phyloP scores from a whole-genome alignment of 2,888 invertebrate species.

The Ophraella communa region DNA sequence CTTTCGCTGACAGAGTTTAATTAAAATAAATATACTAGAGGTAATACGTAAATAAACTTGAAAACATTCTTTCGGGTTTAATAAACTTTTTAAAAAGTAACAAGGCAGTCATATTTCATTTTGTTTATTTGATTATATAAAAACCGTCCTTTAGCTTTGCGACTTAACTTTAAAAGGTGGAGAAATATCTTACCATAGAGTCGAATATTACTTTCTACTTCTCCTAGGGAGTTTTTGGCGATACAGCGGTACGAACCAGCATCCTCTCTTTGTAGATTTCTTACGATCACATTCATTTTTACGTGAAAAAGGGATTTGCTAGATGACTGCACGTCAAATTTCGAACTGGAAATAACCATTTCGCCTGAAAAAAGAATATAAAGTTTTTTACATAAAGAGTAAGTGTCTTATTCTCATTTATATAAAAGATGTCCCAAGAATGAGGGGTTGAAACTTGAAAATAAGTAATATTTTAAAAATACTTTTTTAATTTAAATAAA shows the following conservation, averaged over 20 bases:
- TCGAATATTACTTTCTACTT: constrained; percentile 85
- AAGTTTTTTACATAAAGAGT: background rate
- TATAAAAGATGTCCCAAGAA: too few relatives aligned
- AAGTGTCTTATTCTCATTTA: background rate
- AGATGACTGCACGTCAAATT: constrained; percentile 77
- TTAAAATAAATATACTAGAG: too few relatives aligned
- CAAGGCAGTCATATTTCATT: background rate
- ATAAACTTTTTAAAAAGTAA: background rate
- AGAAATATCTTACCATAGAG: constrained; percentile 76
- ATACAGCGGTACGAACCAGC: constrained; percentile 86
- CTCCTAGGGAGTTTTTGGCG: constrained; percentile 86
- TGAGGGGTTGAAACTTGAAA: background rate
- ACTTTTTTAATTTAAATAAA: too few relatives aligned
- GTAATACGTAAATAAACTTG: background rate
- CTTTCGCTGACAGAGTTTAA: too few relatives aligned
- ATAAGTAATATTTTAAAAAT: background rate
- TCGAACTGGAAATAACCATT: constrained; percentile 83
- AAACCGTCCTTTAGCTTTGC: background rate
- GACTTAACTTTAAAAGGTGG: background rate
- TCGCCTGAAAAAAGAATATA: constrained; percentile 65
- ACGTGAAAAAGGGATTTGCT: constrained; percentile 80
- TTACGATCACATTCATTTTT: constrained; percentile 80
- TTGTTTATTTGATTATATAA: background rate
- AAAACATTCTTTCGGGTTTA: background rate
- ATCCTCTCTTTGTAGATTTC: constrained; percentile 75